phyloP scores from a whole-genome alignment of 2,888 invertebrate species.

The Oscheius onirici region DNA sequence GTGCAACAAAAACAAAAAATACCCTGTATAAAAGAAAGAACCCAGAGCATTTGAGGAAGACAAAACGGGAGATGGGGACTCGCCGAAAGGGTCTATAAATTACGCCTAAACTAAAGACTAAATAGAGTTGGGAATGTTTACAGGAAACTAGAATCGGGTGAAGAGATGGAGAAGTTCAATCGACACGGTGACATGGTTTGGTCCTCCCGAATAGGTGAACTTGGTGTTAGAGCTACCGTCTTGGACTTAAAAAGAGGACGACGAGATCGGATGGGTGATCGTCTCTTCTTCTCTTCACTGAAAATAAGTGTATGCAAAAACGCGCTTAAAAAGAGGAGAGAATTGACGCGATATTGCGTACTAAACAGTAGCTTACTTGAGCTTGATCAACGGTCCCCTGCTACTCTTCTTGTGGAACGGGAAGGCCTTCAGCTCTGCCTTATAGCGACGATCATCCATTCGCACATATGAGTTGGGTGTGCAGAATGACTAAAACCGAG shows the following conservation, averaged over 20 bases:
- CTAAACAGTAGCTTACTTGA: not conserved
- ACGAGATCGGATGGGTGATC: slow-evolving; percentile 1
- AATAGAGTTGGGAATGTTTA: not conserved
- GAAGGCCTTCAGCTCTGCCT: slow-evolving; percentile 35
- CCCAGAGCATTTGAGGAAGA: not conserved
- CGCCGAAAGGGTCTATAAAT: not conserved
- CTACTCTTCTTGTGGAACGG: slow-evolving; percentile 28
- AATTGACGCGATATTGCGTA: not conserved
- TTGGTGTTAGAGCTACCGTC: not conserved
- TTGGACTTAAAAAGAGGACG: slow-evolving; percentile 13
- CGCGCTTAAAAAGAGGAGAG: too few species aligned
- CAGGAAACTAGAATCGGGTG: slow-evolving; percentile 6
- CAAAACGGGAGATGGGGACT: slow-evolving; percentile 1
- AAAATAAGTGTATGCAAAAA: too few species aligned
- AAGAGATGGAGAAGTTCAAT: slow-evolving; percentile 10
- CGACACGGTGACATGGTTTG: not conserved
- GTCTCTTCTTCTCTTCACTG: slow-evolving; percentile 16
- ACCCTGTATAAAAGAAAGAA: slow-evolving; percentile 14
- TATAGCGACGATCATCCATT: slow-evolving; percentile 41
- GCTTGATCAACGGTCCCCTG: not conserved
- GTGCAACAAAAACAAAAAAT: slow-evolving; percentile 23
- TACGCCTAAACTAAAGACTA: not conserved
- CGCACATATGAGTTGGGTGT: slow-evolving; percentile 43
- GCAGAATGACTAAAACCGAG: slow-evolving; percentile 39
- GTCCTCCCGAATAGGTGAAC: not conserved